Evolutionary conservation across 2,113 vertebrate species (phyloP), one percentile per base, ranked within the genome.

Genomic region (Sitta europaea): DNA sequence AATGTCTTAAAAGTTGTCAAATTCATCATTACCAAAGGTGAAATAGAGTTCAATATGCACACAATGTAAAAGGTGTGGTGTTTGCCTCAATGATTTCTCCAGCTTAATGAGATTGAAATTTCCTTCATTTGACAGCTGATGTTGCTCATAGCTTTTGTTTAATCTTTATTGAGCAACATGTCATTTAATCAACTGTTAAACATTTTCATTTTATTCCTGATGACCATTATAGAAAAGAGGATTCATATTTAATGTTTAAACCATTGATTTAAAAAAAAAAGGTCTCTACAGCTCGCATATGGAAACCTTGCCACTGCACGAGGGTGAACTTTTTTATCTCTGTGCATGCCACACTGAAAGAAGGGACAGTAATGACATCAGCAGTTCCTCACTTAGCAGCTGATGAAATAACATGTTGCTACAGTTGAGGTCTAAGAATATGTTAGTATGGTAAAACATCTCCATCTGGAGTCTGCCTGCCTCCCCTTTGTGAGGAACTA

Each of bases 161-260:
- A 92, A 86, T 55, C 63, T 92, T 90, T 86, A 67, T 90, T 93
- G 92, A 74, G 67, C 78, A 74, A 51, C 28, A n/a, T 63, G 59
- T 51, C 55, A 86, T 93, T 86, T 93, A 92, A 80, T 77, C 75
- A 86, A 59, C 67, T 53, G 59, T 59, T 71, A 83, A 90, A 45
- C 38, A 48, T 73, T 86, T 92, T 79, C n/a, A 11, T 70, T 92
- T 91, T 62, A 77, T 90, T 63, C 27, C 25, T 90, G 36, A 76
- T 91, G n/a, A 85, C 62, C 18, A 66, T 75, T 76, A 72, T 82
- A 73, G 86, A 93, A 87, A 88, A 43, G 27, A 77, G 6, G 22
- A 51, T 55, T 15, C 51, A 35, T 73, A 82, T 90, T 88, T 94
- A 93, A 88, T 80, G 28, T 86, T 96, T 95, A 80, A 95, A 55